Evolutionary conservation across 2,113 vertebrate species (phyloP).

Genomic region (Egretta garzetta): DNA sequence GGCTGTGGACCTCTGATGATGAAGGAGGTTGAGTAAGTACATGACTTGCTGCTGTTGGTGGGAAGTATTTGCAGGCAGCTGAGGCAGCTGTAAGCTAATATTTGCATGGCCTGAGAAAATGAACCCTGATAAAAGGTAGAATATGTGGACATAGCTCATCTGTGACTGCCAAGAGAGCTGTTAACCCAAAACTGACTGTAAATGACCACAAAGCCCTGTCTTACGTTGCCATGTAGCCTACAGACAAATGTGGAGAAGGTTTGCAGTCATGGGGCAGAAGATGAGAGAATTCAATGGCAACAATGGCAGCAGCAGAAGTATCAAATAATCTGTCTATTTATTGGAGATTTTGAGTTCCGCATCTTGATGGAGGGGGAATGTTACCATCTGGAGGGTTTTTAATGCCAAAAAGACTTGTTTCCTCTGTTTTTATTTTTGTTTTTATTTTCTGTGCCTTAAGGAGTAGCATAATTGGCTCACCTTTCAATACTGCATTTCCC

Average conservation of each 20-base stretch:
- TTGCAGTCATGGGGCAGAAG: not conserved
- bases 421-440: constrained; percentile 36
- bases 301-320: not conserved
- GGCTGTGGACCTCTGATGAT: not conserved
- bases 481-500: constrained; percentile 18
- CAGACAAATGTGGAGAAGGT: not conserved
- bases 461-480: not conserved
- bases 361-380: not conserved
- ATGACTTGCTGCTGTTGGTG: not conserved
- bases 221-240: not conserved
- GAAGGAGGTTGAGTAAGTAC: not conserved
- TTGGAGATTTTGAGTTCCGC: not conserved
- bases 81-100: not conserved
- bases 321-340: not conserved
- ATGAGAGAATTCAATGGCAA: not conserved
- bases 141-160: not conserved
- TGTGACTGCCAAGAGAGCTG: not conserved
- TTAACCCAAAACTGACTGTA: not conserved
- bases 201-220: not conserved
- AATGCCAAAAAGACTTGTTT: constrained; percentile 34
- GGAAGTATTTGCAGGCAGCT: not conserved
- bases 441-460: constrained; percentile 32
- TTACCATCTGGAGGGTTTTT: constrained; percentile 46
- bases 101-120: not conserved
- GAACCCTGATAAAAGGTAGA: not conserved